Base-by-base conservation (phyloP, 2,888 invertebrate genomes). In the Drosophila sordidula region DNA sequence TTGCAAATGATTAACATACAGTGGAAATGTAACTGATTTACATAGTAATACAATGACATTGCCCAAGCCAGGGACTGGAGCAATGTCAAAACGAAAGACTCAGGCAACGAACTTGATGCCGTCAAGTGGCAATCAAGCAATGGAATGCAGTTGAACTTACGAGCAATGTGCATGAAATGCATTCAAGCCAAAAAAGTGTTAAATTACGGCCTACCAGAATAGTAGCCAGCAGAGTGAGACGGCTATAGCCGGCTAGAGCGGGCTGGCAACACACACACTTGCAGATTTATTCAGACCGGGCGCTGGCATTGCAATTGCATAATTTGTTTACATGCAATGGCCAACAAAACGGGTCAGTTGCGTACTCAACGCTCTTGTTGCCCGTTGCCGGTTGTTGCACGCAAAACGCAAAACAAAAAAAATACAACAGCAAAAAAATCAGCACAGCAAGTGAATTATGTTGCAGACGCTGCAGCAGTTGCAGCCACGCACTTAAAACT, bases 301-400 rank as follows among this genome's bases (percentile, higher is more conserved):
- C 41, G 72, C 68, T 75, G 74, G 57, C 73, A 73, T 71, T 72
- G 87, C 72, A 87, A 85, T 85, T 85, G 88, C 88, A 85, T 85
- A 85, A 85, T 84, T 82, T 86, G 78, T 83, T 86, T 80, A 84
- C 80, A 86, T 82, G 80, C 80, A 80, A 70, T 47, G 68, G 71
- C 70, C 78, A 86, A 71, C 78, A 83, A 80, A 81, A 86, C 84
- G 80, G 79, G 87, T 86, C 88, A 83, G 80, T 78, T 86, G 81
- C 75, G 77, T 83, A 75, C 66, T 64, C 58, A 51, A 46, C 58
- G 61, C 50, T 76, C 52, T 57, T 57, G 65, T 73, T 73, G 76
- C 39, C 39, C 8, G 62, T 25, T 62, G 57, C 50, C 57, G 58
- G 34, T 51, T 56, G 76, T 57, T 75, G 87, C 74, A 71, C 76